Base-by-base conservation (phyloP, 1,140 invertebrate species). In the Bombus confusus region DNA sequence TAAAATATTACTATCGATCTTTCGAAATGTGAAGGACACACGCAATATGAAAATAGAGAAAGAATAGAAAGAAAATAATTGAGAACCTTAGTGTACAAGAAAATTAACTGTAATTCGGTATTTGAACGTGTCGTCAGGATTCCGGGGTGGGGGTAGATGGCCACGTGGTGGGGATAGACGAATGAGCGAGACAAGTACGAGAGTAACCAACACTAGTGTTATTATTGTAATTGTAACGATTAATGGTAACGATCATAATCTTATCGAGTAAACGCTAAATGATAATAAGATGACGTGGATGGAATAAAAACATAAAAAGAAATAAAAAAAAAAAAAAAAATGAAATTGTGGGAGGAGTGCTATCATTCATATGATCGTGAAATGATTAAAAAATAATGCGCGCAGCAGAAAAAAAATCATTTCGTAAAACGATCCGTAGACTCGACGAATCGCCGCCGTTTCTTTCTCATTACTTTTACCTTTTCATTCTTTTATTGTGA, bases 141-240 rank as follows among this genome's bases (percentile, higher is more conserved):
- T 71, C 64, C 37, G 41, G 37, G 52, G 66, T 71, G 52, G 68
- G 76, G 31, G 41, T 62, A 47, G 76, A 31, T 68, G 74, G 25
- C 39, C 41, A 31, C 77, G 80, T 52, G 73, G 76, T 86, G 80
- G 83, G 43, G 43, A 28, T 62, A 52, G 57, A 25, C 1, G 39
- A 8, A 25, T 52, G 52, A 34, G 28, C 25, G 41, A 41, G 52
- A 10, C 37, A 78, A 72, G 25, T 66, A 57, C 34, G 52, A 88
- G 84, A 89, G 80, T 87, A 91, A 92, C 91, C 92, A 94, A 94
- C 93, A 93, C 93, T 95, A 94, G 93, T 92, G 93, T 95, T 95
- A 94, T 94, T 79, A 94, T 94, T 94, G 93, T 94, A 94, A 94
- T 94, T 94, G 91, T 94, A 94, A 94, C 94, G 92, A 95, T 94